phyloP scores from a whole-genome alignment of 2,113 vertebrate species.

The Oxyura jamaicensis region DNA sequence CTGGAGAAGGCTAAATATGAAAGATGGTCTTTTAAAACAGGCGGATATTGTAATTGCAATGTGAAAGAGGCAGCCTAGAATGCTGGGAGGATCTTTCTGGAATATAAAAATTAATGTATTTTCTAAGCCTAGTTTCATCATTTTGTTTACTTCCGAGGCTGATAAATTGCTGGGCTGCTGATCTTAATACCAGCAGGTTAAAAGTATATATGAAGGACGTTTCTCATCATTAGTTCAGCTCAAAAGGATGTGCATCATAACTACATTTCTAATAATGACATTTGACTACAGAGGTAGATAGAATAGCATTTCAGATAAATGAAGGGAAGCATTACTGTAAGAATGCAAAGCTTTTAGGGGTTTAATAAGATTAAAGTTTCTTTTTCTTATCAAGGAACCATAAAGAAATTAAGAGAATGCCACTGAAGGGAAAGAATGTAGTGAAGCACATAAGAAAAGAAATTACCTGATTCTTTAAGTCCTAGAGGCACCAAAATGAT shows the following conservation, averaged over 20 bases:
- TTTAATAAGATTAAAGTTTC: not conserved
- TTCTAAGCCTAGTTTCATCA: not conserved
- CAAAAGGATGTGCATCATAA: not conserved
- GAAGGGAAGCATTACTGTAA: not conserved
- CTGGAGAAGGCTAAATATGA: not conserved
- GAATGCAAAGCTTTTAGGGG: not conserved
- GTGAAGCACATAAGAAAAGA: not conserved
- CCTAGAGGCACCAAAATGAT: not conserved
- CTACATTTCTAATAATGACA: not conserved
- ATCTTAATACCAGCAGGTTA: not conserved
- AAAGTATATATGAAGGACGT: not conserved
- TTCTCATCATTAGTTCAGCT: not conserved
- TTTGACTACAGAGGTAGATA: not conserved
- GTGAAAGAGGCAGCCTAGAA: not conserved
- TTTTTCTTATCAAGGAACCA: not conserved
- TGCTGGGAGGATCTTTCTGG: not conserved
- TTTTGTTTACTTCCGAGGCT: not conserved
- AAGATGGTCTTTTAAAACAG: not conserved
- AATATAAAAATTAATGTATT: not conserved
- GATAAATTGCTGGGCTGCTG: not conserved
- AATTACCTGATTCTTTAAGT: not conserved
- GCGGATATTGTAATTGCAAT: not conserved
- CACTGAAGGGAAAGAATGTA: not conserved
- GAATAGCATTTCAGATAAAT: slow-evolving; percentile 1
- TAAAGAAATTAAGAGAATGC: not conserved